phyloP scores from a whole-genome alignment of 1,140 invertebrate species.

The Euura saliciscinereae region DNA sequence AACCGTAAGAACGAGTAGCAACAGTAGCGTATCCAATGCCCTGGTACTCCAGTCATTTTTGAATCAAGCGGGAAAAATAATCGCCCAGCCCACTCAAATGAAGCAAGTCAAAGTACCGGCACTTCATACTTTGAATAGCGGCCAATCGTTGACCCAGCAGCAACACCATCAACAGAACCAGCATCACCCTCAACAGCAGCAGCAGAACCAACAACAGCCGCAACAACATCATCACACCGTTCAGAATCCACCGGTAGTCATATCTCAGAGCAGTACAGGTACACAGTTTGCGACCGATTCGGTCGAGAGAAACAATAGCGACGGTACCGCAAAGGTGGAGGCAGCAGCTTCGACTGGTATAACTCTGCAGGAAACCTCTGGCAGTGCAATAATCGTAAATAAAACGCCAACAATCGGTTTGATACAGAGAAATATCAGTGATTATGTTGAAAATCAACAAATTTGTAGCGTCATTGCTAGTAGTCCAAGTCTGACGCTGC shows the following conservation, averaged over 20 bases:
- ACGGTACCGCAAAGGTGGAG: neutral
- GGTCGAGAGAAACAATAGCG: slow-evolving; percentile 3
- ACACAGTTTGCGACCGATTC: slow-evolving; percentile 16
- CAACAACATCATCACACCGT: slow-evolving; percentile 12
- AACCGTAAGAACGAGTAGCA: slow-evolving; percentile 53
- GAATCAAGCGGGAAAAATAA: slow-evolving; percentile 61
- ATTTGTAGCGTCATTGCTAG: slow-evolving; percentile 57
- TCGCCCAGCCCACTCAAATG: slow-evolving; percentile 52
- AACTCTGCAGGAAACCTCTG: neutral
- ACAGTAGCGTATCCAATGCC: slow-evolving; percentile 53
- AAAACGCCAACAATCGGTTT: slow-evolving; percentile 47
- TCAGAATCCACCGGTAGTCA: neutral
- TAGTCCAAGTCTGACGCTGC: slow-evolving; percentile 48
- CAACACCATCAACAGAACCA: slow-evolving; percentile 24
- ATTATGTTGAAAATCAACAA: slow-evolving; percentile 41
- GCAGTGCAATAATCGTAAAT: slow-evolving; percentile 48
- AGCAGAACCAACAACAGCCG: slow-evolving; percentile 27
- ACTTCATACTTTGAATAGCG: slow-evolving; percentile 40
- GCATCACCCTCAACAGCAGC: slow-evolving; percentile 33
- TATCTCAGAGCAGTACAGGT: slow-evolving; percentile 12
- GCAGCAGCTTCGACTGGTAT: neutral
- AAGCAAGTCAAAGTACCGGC: slow-evolving; percentile 52
- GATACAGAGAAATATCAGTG: slow-evolving; percentile 43
- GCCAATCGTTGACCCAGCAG: slow-evolving; percentile 30
- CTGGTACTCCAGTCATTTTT: slow-evolving; percentile 63